Conservation (phyloP, 1,140 invertebrate genomes). For the Micrasema minimum region DNA sequence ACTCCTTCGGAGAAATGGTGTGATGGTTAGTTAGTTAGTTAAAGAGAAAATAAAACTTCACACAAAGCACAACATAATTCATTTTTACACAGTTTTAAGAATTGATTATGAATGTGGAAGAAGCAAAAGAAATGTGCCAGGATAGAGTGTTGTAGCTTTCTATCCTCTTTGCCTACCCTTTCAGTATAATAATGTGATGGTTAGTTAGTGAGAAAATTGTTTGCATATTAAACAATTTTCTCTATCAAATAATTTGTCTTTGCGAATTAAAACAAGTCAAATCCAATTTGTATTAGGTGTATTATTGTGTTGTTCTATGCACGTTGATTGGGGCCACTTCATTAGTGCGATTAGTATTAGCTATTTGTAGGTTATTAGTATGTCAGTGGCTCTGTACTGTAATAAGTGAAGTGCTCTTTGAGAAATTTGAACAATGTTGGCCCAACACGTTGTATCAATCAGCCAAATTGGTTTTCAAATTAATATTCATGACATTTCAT, state of each 20-base stretch:
- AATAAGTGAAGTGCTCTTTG: background rate
- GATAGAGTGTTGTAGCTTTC: too few species aligned
- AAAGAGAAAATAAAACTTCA: too few species aligned
- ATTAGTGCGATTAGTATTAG: constrained; percentile 35
- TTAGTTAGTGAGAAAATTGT: too few species aligned
- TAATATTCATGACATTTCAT: background rate
- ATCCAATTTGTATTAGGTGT: background rate
- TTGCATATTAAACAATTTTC: too few species aligned
- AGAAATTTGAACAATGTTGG: constrained; percentile 3
- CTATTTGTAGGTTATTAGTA: constrained; percentile 6
- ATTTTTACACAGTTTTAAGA: too few species aligned
- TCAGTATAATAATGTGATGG: too few species aligned
- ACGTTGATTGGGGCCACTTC: constrained; percentile 32
- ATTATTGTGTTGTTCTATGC: background rate
- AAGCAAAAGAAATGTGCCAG: too few species aligned
- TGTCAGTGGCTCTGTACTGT: background rate
- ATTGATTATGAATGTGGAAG: too few species aligned
- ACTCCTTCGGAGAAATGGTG: too few species aligned
- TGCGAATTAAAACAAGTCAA: background rate
- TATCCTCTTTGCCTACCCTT: too few species aligned
- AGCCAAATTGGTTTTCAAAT: constrained; percentile 8
- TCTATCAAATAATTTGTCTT: background rate
- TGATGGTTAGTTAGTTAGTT: too few species aligned
- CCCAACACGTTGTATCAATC: background rate
- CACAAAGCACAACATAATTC: too few species aligned